Evolutionary conservation across 2,888 invertebrate genomes (phyloP).

Genomic region (Apoda limacodes): DNA sequence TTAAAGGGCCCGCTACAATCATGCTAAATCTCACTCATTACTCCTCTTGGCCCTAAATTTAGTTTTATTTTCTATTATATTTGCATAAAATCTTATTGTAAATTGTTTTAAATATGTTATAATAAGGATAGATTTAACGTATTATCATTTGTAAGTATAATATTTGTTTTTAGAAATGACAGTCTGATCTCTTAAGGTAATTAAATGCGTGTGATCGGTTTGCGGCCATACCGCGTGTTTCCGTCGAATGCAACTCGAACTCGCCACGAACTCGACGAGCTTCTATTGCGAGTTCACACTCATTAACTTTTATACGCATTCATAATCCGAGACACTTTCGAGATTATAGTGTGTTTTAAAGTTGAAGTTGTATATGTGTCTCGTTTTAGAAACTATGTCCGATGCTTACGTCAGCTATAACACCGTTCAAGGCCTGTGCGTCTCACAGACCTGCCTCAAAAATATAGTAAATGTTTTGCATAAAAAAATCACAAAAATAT

Average conservation of each 20-base stretch:
- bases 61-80: constrained; percentile 30
- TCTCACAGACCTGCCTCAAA: too few species aligned
- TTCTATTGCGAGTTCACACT: constrained; percentile 16
- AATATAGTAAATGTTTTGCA: too few species aligned
- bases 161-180: constrained; percentile 59
- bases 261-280: constrained; percentile 10
- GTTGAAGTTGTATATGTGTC: too few species aligned
- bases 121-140: constrained; percentile 59
- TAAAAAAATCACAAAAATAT: too few species aligned
- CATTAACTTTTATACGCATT: constrained; percentile 7
- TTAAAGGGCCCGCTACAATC: constrained; percentile 16
- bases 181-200: constrained; percentile 67
- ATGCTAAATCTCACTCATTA: constrained; percentile 24
- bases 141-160: constrained; percentile 60
- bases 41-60: constrained; percentile 25
- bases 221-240: constrained; percentile 29
- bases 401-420: constrained; percentile 29
- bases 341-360: too few species aligned
- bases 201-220: constrained; percentile 33
- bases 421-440: too few species aligned
- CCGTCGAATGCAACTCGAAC: constrained; percentile 29
- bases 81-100: constrained; percentile 49
- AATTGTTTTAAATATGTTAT: constrained; percentile 60
- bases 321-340: constrained; percentile 10
- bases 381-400: constrained; percentile 21